A percentile compares a stretch with the other conserved stretches of the same genome.
Conservation (phyloP, 2,797 vertebrate species). For the Sternotherus odoratus region DNA sequence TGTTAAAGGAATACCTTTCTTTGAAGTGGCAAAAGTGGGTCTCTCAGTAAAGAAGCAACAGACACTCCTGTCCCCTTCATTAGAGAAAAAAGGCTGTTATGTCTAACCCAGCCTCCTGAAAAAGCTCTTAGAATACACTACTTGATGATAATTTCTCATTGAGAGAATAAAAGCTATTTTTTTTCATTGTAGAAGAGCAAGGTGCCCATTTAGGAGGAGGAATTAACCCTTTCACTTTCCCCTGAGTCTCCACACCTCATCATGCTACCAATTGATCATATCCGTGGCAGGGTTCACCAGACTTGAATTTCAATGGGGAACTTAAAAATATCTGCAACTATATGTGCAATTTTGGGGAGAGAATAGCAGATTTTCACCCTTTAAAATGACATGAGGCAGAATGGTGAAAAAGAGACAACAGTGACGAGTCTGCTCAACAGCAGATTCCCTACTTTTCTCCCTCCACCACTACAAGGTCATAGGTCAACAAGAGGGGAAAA, state of each 20-base stretch:
- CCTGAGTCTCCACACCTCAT: not conserved
- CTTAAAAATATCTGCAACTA: not conserved
- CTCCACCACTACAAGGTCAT: not conserved
- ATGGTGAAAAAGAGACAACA: not conserved
- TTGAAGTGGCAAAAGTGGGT: not conserved
- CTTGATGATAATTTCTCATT: too few species aligned
- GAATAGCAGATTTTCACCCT: not conserved
- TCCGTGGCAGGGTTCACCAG: not conserved
- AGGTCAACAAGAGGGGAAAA: not conserved
- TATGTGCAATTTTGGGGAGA: not conserved
- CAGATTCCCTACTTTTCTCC: not conserved
- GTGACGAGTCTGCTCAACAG: not conserved
- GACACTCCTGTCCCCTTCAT: not conserved
- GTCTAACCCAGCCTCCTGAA: not conserved
- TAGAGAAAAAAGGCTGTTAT: not conserved
- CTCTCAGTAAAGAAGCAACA: not conserved
- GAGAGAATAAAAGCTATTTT: not conserved
- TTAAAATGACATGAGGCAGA: not conserved
- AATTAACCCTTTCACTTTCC: too few species aligned
- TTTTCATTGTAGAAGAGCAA: not conserved
- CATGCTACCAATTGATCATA: not conserved
- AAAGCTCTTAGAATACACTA: too few species aligned
- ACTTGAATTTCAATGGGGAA: not conserved
- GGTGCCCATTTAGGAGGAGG: not conserved
- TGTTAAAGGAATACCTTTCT: not conserved